Evolutionary conservation across 2,797 vertebrate genomes (phyloP).

Genomic region (Esox lucius): DNA sequence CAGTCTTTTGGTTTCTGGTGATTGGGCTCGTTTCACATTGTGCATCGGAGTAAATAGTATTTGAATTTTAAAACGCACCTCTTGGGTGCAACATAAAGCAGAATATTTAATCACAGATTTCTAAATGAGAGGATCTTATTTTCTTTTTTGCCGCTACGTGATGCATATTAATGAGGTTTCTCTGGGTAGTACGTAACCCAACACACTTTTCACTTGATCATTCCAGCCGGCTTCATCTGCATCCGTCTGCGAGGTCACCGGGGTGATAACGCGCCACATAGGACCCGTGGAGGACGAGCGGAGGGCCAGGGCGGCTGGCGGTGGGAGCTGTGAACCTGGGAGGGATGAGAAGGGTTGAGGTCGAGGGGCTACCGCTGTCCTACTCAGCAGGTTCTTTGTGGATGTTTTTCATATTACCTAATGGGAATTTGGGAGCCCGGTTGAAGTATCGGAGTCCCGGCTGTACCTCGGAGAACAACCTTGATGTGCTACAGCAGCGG

Average conservation of each 20-base stretch:
- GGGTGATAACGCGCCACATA: constrained; percentile 69
- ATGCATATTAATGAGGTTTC: constrained; percentile 64
- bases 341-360: neutral
- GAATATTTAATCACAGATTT: constrained; percentile 67
- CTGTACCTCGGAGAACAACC: constrained; percentile 55
- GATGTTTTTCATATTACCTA: neutral
- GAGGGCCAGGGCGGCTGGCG: neutral
- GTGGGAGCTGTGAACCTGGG: neutral
- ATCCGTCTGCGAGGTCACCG: constrained; percentile 69
- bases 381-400: too few relatives aligned
- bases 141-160: constrained; percentile 58
- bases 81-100: constrained; percentile 68
- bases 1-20: constrained; percentile 49
- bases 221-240: constrained; percentile 73
- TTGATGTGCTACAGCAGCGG: constrained; percentile 80
- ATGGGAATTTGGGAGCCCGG: neutral
- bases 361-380: too few relatives aligned
- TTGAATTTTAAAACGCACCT: constrained; percentile 65
- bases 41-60: constrained; percentile 64
- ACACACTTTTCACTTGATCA: constrained; percentile 69
- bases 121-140: constrained; percentile 62
- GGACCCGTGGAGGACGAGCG: constrained; percentile 6
- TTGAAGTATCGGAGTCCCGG: neutral
- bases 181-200: constrained; percentile 38
- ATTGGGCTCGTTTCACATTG: constrained; percentile 60